Base-by-base conservation (phyloP, 2,797 vertebrate genomes). In the Pseudochirops corinnae region DNA sequence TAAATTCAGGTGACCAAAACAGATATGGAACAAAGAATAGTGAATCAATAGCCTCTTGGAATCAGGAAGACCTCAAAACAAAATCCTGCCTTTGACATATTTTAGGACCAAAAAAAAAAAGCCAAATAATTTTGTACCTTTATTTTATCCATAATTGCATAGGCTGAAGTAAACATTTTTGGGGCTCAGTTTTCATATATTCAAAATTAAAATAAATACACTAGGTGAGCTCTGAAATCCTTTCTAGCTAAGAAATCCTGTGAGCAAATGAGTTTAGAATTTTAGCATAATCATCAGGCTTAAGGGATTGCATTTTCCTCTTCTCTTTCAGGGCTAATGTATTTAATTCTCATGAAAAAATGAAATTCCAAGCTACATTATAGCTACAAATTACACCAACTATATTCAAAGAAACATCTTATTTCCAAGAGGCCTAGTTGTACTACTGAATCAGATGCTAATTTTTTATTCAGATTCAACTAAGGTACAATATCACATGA, bases 261-360 rank as follows among this genome's bases (percentile, higher is more conserved):
- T 62, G 11, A 74, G 58, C 4, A 87, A 93, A 39, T 94, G 39
- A 16, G 0, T 0, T 62, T 0, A 0, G 0, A 1, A 0, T 82
- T 95, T 93, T 62, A 92, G 96, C 0, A 46, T 91, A 91, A 74
- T 82, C 31, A 91, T 55, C 55, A 91, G 33, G 90, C 33, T n/a
- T n/a, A 56, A 91, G 55, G 55, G 55, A 56, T 39, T 91, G 31
- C 18, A 91, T 91, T 21, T 39, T 62, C 55, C 39, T 0, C 50
- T 0, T 0, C 2, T 93, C 96, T 62, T 4, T 55, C 93, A 90
- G 1, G 46, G 55, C 46, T 56, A 93, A 3, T 82, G 50, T 91
- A 26, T 60, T 94, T 92, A n/a, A 39, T 55, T 91, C 55, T 56
- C 55, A 56, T 56, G 55, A 31, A 91, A 91, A 94, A 94, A 94